Evolutionary conservation across 2,113 vertebrate species (phyloP), one percentile per base, ranked within the genome.

Genomic region (Sinocyclocheilus anophthalmus): DNA sequence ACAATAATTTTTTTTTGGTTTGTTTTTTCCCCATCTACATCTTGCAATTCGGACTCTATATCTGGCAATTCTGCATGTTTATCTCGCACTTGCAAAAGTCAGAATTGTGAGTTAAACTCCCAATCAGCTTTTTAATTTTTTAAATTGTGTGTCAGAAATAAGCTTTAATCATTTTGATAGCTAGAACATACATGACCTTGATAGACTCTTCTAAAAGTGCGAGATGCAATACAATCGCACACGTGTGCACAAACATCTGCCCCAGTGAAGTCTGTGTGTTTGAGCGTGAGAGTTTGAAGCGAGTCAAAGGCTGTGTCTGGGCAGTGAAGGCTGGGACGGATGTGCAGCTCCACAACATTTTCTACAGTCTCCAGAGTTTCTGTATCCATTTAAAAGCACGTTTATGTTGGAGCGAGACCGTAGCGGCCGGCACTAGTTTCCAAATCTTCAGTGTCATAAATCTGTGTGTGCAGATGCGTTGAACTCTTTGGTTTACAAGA

Each of bases 121-220:
- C 11, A n/a, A 65, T 65, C 4, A 22, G 6, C 55, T 57, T 20
- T 57, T 20, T 0, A 20, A 6, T 14, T 22, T 59, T 59, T 59
- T 22, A 0, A 59, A 59, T 3, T 22, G 18, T 3, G 57, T n/a
- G 63, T 2, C 63, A 30, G 63, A 67, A 26, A 67, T 14, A 30
- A 30, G 63, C 63, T 67, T 65, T 0, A 5, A 24, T 24, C 26
- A 80, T 65, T 79, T 61, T 73, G 69, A 65, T 61, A 42, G 77
- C 55, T 55, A 24, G 24, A 86, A 84, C 42, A 76, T 73, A 26
- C 83, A 22, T 86, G 82, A 87, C 69, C 76, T 77, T 70, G 11
- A 73, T 65, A 82, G 50, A 88, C 85, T 55, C 50, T 80, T 61
- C 76, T 81, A 88, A 86, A 86, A 86, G 72, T 79, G 26, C 78